A percentile compares a stretch with the other conserved stretches of the same genome.
Conservation (phyloP, 2,113 vertebrate species). For the Thalassarche chlororhynchos region DNA sequence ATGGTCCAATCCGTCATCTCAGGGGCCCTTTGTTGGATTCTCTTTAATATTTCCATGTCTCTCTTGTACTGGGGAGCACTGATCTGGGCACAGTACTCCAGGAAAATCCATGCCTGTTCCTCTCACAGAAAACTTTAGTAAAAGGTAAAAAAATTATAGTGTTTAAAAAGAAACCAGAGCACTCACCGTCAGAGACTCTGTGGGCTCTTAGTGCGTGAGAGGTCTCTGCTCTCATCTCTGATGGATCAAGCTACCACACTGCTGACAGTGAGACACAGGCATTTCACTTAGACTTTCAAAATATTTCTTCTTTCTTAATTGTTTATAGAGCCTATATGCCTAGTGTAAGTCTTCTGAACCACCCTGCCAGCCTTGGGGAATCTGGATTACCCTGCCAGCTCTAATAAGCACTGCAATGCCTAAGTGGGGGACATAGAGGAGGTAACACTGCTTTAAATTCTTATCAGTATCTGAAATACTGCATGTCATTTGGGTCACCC, state of each 20-base stretch:
- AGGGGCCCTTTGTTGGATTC: neutral
- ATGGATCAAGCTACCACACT: neutral
- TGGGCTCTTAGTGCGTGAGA: neutral
- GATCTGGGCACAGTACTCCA: neutral
- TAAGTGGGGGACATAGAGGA: neutral
- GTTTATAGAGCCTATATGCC: neutral
- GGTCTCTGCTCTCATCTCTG: neutral
- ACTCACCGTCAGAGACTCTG: neutral
- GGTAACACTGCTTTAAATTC: neutral
- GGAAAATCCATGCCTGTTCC: neutral
- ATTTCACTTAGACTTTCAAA: neutral
- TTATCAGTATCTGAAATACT: neutral
- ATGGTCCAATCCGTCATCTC: neutral
- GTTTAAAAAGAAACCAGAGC: neutral
- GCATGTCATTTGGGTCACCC: neutral
- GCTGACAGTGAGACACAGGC: neutral
- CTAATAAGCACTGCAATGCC: neutral
- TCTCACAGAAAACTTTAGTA: neutral
- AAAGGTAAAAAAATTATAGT: neutral
- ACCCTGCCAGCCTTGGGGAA: neutral
- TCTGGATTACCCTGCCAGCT: neutral
- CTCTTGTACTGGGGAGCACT: neutral
- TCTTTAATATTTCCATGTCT: neutral
- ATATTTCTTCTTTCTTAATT: neutral
- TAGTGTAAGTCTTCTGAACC: neutral